phyloP scores from a whole-genome alignment of 1,140 invertebrate species.

The Platorchestia sp. region DNA sequence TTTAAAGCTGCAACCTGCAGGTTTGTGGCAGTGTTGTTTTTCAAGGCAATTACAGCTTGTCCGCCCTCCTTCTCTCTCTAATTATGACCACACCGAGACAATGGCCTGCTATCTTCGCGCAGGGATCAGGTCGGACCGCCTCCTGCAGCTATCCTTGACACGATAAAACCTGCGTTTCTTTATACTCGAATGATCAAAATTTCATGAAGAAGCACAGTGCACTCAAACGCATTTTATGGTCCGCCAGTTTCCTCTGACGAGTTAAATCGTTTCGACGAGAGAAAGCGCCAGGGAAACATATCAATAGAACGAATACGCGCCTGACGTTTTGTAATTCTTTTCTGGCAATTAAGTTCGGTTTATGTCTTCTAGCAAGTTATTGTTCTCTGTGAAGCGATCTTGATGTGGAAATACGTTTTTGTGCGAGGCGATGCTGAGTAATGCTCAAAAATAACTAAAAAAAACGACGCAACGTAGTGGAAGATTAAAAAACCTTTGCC shows the following conservation, averaged over 20 bases:
- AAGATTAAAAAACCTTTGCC: not conserved
- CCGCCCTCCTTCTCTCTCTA: not conserved
- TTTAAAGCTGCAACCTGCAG: not conserved
- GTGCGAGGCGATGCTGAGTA: not conserved
- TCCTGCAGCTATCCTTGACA: not conserved
- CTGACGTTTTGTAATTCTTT: not conserved
- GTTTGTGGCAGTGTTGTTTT: not conserved
- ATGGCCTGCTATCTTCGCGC: not conserved
- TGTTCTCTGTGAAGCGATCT: not conserved
- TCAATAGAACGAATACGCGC: not conserved
- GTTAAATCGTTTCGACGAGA: not conserved
- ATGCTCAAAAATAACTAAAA: not conserved
- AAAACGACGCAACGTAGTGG: not conserved
- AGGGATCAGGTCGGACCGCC: not conserved
- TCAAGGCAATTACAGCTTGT: not conserved
- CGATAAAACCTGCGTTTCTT: not conserved
- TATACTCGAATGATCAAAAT: not conserved
- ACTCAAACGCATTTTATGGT: not conserved
- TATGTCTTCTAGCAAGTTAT: not conserved
- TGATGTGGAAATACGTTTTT: not conserved
- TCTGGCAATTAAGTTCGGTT: not conserved
- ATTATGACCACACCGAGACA: not conserved
- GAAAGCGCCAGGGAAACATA: not conserved
- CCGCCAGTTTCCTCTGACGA: not conserved
- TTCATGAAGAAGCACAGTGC: not conserved